Base-by-base conservation (phyloP, 2,797 vertebrate genomes). In the Arrhamphus sclerolepis region DNA sequence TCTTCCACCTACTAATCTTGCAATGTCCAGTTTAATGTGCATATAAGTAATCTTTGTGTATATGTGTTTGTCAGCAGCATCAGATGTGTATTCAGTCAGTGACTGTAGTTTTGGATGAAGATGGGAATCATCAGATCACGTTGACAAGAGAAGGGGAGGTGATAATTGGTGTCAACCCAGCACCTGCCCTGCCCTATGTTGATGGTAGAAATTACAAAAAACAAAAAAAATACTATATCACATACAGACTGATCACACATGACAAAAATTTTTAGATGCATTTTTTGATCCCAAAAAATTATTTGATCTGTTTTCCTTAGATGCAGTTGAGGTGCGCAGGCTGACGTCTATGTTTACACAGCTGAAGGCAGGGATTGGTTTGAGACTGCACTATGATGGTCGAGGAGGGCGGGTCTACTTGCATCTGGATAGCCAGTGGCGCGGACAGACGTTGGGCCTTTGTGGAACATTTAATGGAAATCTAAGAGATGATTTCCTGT, bases 391-490 rank as follows among this genome's bases (percentile, higher is more conserved):
- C 40, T 98, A 97, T 72, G 95, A 96, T 55, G 91, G 94, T 75
- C 91, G 78, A 62, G 95, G 96, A 4, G 96, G 96, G 20, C 94
- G 96, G 67, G 89, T 97, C 78, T 98, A 99, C 79, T 89, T 99
- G 88, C 94, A 96, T 75, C 89, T 96, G 59, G 92, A 94, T 60
- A 92, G 89, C 70, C 75, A 80, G 1, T 99, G 98, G 98, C 96
- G 88, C 53, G 93, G 93, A 61, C 93, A 92, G 83, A 98, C 96
- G 0, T 76, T 97, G 56, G 98, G 98, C 66, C 93, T 99, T 3
- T 99, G 98, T 85, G 98, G 98, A 84, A 98, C 95, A 0, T 97
- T 96, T 82, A 99, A 98, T 48, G 97, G 96, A 65, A 99, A 99
- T 80, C 91, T 99, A 80, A 93, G 97, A 70, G 98, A 99, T 81